phyloP scores from a whole-genome alignment of 2,113 vertebrate genomes.

The Crotophaga sulcirostris region DNA sequence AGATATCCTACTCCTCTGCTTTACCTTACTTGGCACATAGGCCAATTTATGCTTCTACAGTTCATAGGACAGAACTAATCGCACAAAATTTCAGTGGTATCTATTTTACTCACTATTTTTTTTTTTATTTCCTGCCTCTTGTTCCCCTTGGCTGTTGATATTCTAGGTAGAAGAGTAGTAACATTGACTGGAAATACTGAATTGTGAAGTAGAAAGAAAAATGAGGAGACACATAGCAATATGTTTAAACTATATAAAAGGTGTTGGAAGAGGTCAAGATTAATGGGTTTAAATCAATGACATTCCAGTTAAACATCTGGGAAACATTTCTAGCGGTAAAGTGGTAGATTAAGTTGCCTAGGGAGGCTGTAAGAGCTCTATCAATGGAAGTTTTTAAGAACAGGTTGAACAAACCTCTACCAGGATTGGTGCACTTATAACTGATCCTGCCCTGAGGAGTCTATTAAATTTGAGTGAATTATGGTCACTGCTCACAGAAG shows the following conservation, averaged over 20 bases:
- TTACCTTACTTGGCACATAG: not conserved
- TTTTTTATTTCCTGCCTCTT: not conserved
- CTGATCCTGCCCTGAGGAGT: not conserved
- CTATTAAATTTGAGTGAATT: conserved; percentile 21
- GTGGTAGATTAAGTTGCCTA: not conserved
- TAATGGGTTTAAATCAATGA: conserved; percentile 15
- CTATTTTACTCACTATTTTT: not conserved
- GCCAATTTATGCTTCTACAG: not conserved
- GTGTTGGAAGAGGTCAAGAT: not conserved
- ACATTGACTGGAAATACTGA: not conserved
- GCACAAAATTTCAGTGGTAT: not conserved
- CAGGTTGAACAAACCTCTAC: conserved; percentile 10
- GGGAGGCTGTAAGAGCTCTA: not conserved
- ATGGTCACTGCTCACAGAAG: not conserved
- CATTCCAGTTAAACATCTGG: not conserved
- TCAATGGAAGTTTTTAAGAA: conserved; percentile 23
- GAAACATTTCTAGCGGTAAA: not conserved
- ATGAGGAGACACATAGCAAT: not conserved
- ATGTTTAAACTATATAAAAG: not conserved
- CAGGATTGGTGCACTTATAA: not conserved
- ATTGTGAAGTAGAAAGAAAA: not conserved
- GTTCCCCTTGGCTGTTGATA: not conserved
- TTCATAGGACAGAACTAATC: not conserved
- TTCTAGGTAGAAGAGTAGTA: not conserved
- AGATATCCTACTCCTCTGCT: not conserved